Evolutionary conservation across 2,797 vertebrate genomes (phyloP).

Genomic region (Coendou prehensilis): DNA sequence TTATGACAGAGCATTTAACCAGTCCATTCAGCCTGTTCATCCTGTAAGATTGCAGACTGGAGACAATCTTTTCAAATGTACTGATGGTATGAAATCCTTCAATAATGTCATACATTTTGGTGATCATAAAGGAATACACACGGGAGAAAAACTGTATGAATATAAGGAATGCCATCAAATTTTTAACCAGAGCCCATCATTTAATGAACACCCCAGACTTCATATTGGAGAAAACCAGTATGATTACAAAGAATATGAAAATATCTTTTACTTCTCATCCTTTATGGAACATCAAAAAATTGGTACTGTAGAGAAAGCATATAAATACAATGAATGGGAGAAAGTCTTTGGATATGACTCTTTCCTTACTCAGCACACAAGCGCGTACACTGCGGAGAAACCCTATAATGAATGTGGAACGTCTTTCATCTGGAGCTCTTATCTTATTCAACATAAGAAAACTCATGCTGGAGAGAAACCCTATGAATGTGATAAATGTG

Average conservation of each 20-base stretch:
- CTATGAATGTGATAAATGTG: slow-evolving; percentile 84
- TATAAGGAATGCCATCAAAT: slow-evolving; percentile 83
- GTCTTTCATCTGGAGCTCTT: slow-evolving; percentile 84
- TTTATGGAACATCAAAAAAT: slow-evolving; percentile 82
- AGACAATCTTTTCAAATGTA: slow-evolving; percentile 69
- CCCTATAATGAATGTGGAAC: slow-evolving; percentile 80
- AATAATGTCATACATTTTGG: slow-evolving; percentile 80
- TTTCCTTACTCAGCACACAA: slow-evolving; percentile 77
- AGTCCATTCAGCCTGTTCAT: slow-evolving; percentile 50
- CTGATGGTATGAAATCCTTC: slow-evolving; percentile 80
- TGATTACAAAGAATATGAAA: slow-evolving; percentile 81
- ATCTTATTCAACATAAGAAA: slow-evolving; percentile 83
- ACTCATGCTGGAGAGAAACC: slow-evolving; percentile 80
- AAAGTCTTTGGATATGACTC: slow-evolving; percentile 83
- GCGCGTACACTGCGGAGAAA: slow-evolving; percentile 71
- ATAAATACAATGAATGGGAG: slow-evolving; percentile 83
- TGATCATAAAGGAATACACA: slow-evolving; percentile 75
- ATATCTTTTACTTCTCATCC: slow-evolving; percentile 83
- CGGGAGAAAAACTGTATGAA: slow-evolving; percentile 76
- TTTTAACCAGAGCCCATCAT: slow-evolving; percentile 78
- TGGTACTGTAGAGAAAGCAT: slow-evolving; percentile 71
- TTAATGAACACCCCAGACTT: slow-evolving; percentile 72
- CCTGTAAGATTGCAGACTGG: slow-evolving; percentile 33
- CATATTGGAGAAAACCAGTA: slow-evolving; percentile 74
- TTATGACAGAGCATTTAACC: slow-evolving; percentile 58